Percentiles rank a stretch among this genome's conserved stretches.
Conservation (phyloP, 2,797 vertebrate genomes). For the Eulemur rubriventer region DNA sequence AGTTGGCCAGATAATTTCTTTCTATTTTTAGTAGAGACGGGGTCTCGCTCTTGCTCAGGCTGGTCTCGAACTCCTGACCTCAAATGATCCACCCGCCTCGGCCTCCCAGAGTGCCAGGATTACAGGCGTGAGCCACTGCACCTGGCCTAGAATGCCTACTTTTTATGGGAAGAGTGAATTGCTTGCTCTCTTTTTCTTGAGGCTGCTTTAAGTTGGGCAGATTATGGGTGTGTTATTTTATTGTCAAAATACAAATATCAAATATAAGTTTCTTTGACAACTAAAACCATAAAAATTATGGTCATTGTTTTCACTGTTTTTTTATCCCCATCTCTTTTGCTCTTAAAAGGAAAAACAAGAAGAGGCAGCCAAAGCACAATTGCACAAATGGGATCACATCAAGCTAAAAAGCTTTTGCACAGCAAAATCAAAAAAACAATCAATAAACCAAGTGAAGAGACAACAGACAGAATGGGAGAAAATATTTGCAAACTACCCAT, state of each 20-base stretch:
- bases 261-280: background rate
- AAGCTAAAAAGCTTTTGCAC: background rate
- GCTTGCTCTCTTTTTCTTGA: background rate
- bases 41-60: too few relatives aligned
- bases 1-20: too few relatives aligned
- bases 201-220: background rate
- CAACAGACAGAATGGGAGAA: background rate
- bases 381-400: background rate
- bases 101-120: too few relatives aligned
- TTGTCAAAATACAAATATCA: constrained; percentile 28
- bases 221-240: background rate
- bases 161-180: background rate
- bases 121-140: too few relatives aligned
- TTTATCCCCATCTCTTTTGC: background rate
- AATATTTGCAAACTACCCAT: background rate
- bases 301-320: background rate
- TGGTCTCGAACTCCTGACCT: too few relatives aligned
- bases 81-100: too few relatives aligned
- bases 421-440: background rate
- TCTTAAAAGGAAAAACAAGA: constrained; percentile 7
- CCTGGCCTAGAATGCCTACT: background rate
- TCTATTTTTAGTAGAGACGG: too few relatives aligned
- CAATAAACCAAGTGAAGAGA: background rate
- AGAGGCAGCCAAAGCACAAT: background rate
- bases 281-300: constrained; percentile 23